Evolutionary conservation across 2,113 vertebrate genomes (phyloP), one percentile per base, ranked within the genome.

Genomic region (Pterocles orientalis): DNA sequence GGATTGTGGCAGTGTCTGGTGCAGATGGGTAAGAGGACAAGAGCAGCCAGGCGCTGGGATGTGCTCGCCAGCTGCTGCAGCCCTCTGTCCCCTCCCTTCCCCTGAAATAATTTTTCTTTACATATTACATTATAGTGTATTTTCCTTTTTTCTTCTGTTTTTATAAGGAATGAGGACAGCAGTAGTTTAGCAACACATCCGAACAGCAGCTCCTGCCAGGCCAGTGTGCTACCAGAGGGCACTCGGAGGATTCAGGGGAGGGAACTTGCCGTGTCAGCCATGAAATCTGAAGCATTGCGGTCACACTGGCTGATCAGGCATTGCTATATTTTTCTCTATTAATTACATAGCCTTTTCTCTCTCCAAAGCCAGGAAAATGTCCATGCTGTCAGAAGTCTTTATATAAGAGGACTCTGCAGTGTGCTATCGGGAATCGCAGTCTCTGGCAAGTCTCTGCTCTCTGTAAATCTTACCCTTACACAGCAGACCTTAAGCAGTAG

Each of bases 291-390:
- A 86, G 88, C 76, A 75, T 9, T 91, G 91, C 64, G 3, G 80
- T 77, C 25, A 11, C 48, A 53, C 70, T 71, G 89, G 65, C 78
- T 92, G 73, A 79, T 84, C 17, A 82, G 57, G 48, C n/a, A 28
- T 45, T 72, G 81, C 81, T 72, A 0, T 71, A 69, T 89, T 94
- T 95, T 68, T 36, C 73, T 71, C 78, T 88, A 19, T 86, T 92
- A 95, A 91, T 89, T 92, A 60, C 34, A 18, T 31, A 45, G 77
- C 65, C 69, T 94, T 84, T 81, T 70, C 62, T 72, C 73, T 91
- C 83, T 72, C 57, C 65, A 85, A 70, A 81, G 86, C 91, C 89
- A 91, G 83, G 69, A 81, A 95, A 92, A 87, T 9, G 53, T 76
- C 91, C 84, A 48, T 0, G 0, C 81, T 92, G 78, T 75, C 81